Conservation (phyloP, 2,888 invertebrate species). For the Clitarchus hookeri region DNA sequence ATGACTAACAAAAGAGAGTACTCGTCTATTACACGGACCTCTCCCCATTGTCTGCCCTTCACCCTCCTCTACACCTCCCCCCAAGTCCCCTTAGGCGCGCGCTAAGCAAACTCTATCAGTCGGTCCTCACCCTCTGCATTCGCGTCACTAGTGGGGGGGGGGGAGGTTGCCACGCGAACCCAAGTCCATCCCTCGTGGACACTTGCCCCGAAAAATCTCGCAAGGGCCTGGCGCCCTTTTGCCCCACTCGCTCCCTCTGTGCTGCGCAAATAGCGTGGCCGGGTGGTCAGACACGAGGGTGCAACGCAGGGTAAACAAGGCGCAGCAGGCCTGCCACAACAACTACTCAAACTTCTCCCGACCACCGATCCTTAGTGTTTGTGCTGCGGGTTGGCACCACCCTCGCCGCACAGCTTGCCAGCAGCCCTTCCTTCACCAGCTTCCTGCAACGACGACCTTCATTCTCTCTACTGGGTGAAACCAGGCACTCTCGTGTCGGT, state of each 20-base stretch:
- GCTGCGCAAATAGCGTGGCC: neutral
- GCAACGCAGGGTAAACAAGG: neutral
- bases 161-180: neutral
- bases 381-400: neutral
- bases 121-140: neutral
- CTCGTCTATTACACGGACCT: conserved; percentile 22
- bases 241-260: neutral
- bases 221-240: neutral
- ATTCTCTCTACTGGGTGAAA: too few relatives aligned
- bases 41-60: neutral
- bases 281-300: neutral
- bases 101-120: conserved; percentile 3
- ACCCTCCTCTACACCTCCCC: too few relatives aligned
- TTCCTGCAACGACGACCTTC: too few relatives aligned
- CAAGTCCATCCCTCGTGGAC: neutral
- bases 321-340: neutral
- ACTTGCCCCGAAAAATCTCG: conserved; percentile 5
- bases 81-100: neutral
- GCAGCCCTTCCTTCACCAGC: neutral
- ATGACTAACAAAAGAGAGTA: conserved; percentile 38
- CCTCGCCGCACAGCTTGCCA: neutral
- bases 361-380: neutral
- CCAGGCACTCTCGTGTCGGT: too few relatives aligned
- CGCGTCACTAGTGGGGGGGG: neutral
- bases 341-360: too few relatives aligned